These are phyloP conservation scores for Campylomormyrus numenius DNA, from an alignment of 2,113 vertebrate genomes.

Conservation along the genomic window DNA sequence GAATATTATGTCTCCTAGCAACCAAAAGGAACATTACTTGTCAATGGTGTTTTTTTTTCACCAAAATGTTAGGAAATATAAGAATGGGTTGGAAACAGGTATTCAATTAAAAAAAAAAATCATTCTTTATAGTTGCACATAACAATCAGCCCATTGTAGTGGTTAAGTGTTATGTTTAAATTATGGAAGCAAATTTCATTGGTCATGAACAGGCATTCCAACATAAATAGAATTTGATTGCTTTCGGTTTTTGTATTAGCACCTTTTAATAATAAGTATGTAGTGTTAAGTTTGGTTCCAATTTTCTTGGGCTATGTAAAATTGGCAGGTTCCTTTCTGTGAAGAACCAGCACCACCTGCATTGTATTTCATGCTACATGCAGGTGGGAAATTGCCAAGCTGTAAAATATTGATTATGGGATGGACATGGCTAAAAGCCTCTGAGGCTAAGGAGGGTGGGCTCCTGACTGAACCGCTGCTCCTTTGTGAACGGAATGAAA, in stretches of 20 bases:
- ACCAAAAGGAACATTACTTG: background rate
- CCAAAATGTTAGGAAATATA: background rate
- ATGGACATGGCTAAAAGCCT: background rate
- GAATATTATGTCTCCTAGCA: constrained; percentile 1
- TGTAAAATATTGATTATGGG: background rate
- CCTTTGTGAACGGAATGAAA: background rate
- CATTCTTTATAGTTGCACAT: background rate
- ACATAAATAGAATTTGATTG: background rate
- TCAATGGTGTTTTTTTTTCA: background rate
- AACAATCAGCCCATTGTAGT: background rate
- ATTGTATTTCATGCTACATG: background rate
- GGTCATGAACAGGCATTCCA: background rate
- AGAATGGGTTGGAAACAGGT: background rate
- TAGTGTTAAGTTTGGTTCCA: background rate
- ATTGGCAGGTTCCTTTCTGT: background rate
- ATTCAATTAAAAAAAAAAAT: background rate
- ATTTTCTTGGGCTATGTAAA: background rate
- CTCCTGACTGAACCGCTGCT: background rate
- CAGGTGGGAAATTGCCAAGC: background rate
- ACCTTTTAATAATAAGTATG: background rate
- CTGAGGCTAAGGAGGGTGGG: background rate
- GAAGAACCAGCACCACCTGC: background rate
- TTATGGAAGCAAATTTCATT: background rate
- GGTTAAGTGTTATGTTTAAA: background rate
- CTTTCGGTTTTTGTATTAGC: background rate